Conservation (phyloP, 2,113 vertebrate species). For the Pterocles burchelli region DNA sequence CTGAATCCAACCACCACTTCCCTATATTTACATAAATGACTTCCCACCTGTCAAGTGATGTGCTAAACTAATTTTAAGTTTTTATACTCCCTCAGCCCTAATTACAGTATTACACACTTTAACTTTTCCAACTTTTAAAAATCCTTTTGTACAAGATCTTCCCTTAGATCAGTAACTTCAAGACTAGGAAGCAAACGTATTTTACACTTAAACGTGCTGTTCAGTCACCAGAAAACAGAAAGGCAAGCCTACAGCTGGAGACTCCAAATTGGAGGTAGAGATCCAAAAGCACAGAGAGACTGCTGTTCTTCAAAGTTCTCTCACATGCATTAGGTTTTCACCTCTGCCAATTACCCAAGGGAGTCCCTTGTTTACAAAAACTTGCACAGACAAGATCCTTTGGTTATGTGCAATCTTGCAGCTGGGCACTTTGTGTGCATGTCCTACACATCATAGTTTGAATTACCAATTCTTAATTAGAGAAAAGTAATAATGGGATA, state of each 20-base stretch:
- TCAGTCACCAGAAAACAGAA: neutral
- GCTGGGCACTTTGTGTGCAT: neutral
- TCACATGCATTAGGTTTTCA: neutral
- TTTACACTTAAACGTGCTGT: neutral
- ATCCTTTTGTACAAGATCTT: conserved; percentile 6
- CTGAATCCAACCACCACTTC: conserved; percentile 52
- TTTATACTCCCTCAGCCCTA: conserved; percentile 11
- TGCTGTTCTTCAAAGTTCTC: neutral
- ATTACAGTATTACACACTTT: conserved; percentile 22
- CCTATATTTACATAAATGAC: conserved; percentile 50
- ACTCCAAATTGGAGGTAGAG: neutral
- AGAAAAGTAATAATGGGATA: neutral
- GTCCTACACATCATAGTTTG: neutral
- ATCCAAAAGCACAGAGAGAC: neutral
- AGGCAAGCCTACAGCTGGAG: neutral
- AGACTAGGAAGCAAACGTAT: neutral
- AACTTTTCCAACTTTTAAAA: neutral
- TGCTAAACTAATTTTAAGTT: conserved; percentile 41
- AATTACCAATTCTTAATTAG: neutral
- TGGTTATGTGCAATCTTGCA: neutral
- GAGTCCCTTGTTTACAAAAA: neutral
- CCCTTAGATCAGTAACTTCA: neutral
- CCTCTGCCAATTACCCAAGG: neutral
- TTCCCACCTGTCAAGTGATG: conserved; percentile 49
- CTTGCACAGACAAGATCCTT: neutral